Percentiles rank a stretch among this genome's conserved stretches.
Conservation (phyloP, 2,113 vertebrate species). For the Vireo altiloquus region DNA sequence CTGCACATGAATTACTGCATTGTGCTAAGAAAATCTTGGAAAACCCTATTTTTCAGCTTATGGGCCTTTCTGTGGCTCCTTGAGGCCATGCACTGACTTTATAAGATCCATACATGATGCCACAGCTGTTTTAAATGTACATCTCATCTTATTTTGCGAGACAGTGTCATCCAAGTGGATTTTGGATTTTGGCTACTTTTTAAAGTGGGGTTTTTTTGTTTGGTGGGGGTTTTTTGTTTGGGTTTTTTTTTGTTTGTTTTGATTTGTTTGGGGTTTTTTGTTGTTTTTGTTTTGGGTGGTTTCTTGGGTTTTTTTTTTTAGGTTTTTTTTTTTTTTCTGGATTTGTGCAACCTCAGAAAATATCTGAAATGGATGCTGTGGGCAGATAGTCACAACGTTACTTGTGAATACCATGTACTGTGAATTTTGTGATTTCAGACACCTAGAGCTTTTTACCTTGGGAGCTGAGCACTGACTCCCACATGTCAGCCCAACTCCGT, state of each 20-base stretch:
- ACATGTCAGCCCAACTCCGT: not conserved
- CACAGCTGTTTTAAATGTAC: not conserved
- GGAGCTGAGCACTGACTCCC: not conserved
- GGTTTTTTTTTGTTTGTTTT: not conserved
- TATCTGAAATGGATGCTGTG: not conserved
- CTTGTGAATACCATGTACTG: not conserved
- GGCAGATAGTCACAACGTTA: not conserved
- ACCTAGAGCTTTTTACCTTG: not conserved
- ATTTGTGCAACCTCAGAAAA: not conserved
- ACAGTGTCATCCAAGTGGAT: not conserved
- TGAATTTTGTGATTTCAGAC: not conserved
- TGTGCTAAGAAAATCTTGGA: not conserved
- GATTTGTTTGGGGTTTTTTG: not conserved
- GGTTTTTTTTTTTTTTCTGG: not conserved
- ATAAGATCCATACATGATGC: accelerated
- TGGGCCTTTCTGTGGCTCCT: not conserved
- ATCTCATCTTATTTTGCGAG: not conserved
- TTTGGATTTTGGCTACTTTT: not conserved
- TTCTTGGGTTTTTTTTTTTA: too few species aligned
- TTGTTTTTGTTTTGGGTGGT: too few species aligned
- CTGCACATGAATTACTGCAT: not conserved
- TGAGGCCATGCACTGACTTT: not conserved
- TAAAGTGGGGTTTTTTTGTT: accelerated
- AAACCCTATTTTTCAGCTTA: not conserved
- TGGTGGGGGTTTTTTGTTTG: not conserved